Base-by-base conservation (phyloP, 2,113 vertebrate genomes). In the Mus musculus region DNA sequence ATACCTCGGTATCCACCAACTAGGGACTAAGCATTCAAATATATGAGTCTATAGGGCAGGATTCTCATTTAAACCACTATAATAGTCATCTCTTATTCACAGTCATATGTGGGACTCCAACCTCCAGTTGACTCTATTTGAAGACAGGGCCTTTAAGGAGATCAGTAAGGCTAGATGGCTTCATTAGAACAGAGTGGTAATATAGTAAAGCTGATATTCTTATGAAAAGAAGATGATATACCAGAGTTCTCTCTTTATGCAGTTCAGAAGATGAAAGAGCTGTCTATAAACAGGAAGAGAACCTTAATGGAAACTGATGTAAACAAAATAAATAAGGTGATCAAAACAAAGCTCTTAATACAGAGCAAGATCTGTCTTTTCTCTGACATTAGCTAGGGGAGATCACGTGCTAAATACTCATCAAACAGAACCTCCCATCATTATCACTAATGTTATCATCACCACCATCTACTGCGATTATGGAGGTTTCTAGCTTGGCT, bases 251-350 rank as follows among this genome's bases (percentile, higher is more conserved):
- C 33, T 93, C 36, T 76, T 7, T 46, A 59, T 49, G 22, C 20
- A 69, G 16, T n/a, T 46, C 26, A 71, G 39, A 95, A 59, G 26
- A 93, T 86, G 72, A 17, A 10, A 71, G n/a, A 81, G 77, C 42
- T 61, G 16, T 67, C 13, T 93, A 16, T 42, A 94, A 85, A 30
- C 42, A 93, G 63, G 80, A 94, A 81, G 54, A 87, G 39, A 89
- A 36, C 13, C 11, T 33, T 84, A 56, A 8, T 33, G 90, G 90
- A 91, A 88, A 85, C 77, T 39, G 88, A 42, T 22, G 33, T 75
- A 77, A 90, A 84, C 59, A 90, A 91, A 95, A 92, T 61, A 72
- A 76, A 89, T 20, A 96, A 72, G 11, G 30, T 63, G 16, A 76
- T 84, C 85, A 91, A 39, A 89, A 71, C 63, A 78, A 56, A 75